Evolutionary conservation across 2,113 vertebrate genomes (phyloP), one percentile per base, ranked within the genome.

Genomic region (Tragelaphus imberbis): DNA sequence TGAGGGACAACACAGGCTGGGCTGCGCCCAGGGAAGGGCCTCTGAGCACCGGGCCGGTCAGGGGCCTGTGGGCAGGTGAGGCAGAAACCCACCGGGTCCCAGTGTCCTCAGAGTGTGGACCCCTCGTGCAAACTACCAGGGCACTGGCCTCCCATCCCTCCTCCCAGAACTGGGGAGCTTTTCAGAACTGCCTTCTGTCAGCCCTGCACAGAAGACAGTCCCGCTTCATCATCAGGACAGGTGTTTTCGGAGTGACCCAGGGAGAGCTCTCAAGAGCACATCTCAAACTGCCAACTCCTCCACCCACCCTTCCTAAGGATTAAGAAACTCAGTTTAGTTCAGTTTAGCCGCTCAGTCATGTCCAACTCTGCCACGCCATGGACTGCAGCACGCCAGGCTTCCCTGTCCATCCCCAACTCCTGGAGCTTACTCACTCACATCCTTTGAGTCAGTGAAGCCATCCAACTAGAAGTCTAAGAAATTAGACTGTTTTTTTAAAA

Each of bases 111-210:
- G n/a, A 44, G 21, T 13, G 25, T 49, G 2, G 71, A 11, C 2
- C 5, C 13, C 49, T 87, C 4, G 3, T 0, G 2, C 0, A 1
- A 90, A 92, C 1, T 6, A 11, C 1, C 7, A 2, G 14, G 61
- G 27, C 10, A 5, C 9, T 47, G 2, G 1, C 4, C 27, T 19
- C 49, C 30, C n/a, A 25, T 4, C 23, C 33, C 11, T 47, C 47
- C 30, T 88, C 12, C 27, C n/a, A 53, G 21, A 9, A 58, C 4
- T 1, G 0, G 3, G 15, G 25, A 36, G 13, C 36, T 56, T 80
- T 44, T 0, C 2, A 17, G 16, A 77, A 23, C 11, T 28, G 25
- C 55, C 49, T 77, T 68, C 11, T 49, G 33, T 80, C 63, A 28
- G 13, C 9, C 47, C 49, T 47, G 15, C 6, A 59, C 21, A 0